Base-by-base conservation (phyloP, 2,888 invertebrate species). In the Pachliopta kotzebuea region DNA sequence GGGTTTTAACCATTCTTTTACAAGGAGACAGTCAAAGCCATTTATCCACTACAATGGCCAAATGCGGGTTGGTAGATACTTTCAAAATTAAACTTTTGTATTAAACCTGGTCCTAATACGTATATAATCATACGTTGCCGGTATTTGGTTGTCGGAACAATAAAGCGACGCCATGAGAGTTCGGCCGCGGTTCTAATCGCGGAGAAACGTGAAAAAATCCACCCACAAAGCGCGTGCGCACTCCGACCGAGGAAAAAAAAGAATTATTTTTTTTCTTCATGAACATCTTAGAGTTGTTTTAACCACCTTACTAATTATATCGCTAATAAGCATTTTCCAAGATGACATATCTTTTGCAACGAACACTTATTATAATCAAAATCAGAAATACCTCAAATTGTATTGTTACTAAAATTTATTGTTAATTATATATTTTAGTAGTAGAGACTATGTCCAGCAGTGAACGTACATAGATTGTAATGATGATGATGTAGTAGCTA, bases 151-250 rank as follows among this genome's bases (percentile, higher is more conserved):
- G 74, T 78, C 74, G 76, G 79, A 78, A 83, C 77, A 80, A 83
- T 81, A 85, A 82, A 84, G 78, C 75, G 67, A 72, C 76, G 73
- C 74, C 74, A 83, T 83, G 82, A 80, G 82, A 84, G 83, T 84
- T 78, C 76, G 77, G 79, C 78, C 37, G 37, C 37, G 37, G 81
- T 81, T 78, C 85, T 87, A 88, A 87, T 88, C 85, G 85, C 75
- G 66, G 76, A 80, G 84, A 87, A 88, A 86, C 90, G 88, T 89
- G 88, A 89, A 89, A 86, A 86, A 87, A 86, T 88, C 81, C 89
- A 84, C 88, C 88, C 87, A 88, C 83, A 75, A 70, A 76, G 82
- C 88, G 86, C 88, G 87, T 86, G 90, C 86, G 83, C 81, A 67
- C 71, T 70, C 73, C 73, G 70, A 73, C 71, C 72, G 76, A 76